Conservation (phyloP, 2,888 invertebrate species). For the Rotaria socialis region DNA sequence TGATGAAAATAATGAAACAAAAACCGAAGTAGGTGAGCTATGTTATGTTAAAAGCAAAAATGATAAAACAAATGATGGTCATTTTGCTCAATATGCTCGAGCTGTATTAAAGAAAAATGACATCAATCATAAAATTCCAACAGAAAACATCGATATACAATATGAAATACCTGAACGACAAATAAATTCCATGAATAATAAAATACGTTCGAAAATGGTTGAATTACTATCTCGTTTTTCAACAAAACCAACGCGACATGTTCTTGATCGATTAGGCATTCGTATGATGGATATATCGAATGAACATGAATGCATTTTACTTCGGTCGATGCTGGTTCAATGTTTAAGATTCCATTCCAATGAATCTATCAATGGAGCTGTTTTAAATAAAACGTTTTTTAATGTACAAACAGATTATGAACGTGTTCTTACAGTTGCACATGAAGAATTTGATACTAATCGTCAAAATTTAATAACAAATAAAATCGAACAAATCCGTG, state of each 20-base stretch:
- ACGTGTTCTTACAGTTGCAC: neutral
- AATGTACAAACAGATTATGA: neutral
- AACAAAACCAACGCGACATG: neutral
- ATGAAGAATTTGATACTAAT: neutral
- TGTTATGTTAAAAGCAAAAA: conserved; percentile 12
- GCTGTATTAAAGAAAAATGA: neutral
- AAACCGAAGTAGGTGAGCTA: neutral
- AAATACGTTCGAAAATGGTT: conserved; percentile 1
- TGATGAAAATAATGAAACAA: neutral
- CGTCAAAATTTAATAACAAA: neutral
- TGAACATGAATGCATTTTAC: conserved; percentile 15
- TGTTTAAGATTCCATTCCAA: conserved; percentile 1
- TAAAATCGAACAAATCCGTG: conserved; percentile 18
- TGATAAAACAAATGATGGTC: neutral
- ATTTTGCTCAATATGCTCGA: neutral
- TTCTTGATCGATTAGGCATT: conserved; percentile 10
- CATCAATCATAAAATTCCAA: neutral
- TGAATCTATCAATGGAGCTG: neutral
- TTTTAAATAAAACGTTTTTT: neutral
- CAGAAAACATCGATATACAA: neutral
- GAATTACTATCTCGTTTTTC: neutral
- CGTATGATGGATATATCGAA: conserved; percentile 22
- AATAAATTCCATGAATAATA: neutral
- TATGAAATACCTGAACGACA: neutral
- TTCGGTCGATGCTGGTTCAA: conserved; percentile 25